Evolutionary conservation across 2,888 invertebrate genomes (phyloP).

Genomic region (Sesia bembeciformis): DNA sequence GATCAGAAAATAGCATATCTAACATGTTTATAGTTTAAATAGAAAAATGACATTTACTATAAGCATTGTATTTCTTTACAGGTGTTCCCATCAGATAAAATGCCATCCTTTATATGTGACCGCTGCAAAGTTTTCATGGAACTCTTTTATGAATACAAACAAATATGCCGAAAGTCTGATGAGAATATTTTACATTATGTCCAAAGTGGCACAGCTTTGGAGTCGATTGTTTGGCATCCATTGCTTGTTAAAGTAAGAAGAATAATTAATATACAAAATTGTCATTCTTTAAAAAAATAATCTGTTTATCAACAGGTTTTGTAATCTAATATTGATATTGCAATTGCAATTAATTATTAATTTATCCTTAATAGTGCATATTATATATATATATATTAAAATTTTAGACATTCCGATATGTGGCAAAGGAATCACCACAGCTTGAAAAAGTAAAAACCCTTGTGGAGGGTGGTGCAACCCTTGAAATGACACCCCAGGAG

Average conservation of each 20-base stretch:
- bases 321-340: too few relatives aligned
- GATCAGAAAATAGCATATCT: background rate
- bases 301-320: too few relatives aligned
- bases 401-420: slow-evolving; percentile 1
- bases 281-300: too few relatives aligned
- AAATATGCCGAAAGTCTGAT: slow-evolving; percentile 83
- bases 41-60: too few relatives aligned
- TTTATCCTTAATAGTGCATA: background rate
- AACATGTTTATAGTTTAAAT: background rate
- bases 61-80: slow-evolving; percentile 21
- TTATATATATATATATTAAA: too few relatives aligned
- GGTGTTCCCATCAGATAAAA: slow-evolving; percentile 80
- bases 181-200: slow-evolving; percentile 80
- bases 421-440: background rate
- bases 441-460: slow-evolving; percentile 32
- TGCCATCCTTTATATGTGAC: slow-evolving; percentile 82
- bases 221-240: slow-evolving; percentile 62
- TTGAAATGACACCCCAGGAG: slow-evolving; percentile 51
- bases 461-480: slow-evolving; percentile 48
- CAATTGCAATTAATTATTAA: background rate
- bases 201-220: slow-evolving; percentile 75
- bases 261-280: background rate
- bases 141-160: slow-evolving; percentile 82
- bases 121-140: slow-evolving; percentile 80
- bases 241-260: slow-evolving; percentile 50